Conservation (phyloP, 2,888 invertebrate species). For the Gastrophysa polygoni region DNA sequence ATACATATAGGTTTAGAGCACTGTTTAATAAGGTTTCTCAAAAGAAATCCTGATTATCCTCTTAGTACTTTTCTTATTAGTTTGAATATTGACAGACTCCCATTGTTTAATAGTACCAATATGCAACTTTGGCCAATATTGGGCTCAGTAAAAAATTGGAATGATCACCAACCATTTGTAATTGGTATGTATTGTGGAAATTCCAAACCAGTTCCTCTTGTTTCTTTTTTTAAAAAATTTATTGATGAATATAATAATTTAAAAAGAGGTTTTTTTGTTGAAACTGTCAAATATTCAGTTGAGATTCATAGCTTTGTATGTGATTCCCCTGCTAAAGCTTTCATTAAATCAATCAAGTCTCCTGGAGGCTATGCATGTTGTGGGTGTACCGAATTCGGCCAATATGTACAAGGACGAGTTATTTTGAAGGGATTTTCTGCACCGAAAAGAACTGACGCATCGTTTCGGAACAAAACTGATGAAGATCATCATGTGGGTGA, state of each 20-base stretch:
- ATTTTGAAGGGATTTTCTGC: no score
- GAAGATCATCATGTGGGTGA: conserved; percentile 22
- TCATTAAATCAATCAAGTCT: conserved; percentile 22
- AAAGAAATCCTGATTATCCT: conserved; percentile 6
- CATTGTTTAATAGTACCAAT: conserved; percentile 20
- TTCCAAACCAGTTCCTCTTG: conserved; percentile 21
- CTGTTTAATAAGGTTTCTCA: not conserved
- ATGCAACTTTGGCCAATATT: conserved; percentile 24
- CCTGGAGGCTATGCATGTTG: conserved; percentile 27
- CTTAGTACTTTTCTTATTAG: conserved; percentile 1
- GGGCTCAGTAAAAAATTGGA: conserved; percentile 20
- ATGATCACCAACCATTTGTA: conserved; percentile 18
- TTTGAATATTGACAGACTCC: conserved; percentile 30
- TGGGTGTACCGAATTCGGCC: conserved; percentile 15
- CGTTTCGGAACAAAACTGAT: conserved; percentile 25
- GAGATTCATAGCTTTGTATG: conserved; percentile 21
- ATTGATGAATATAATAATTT: conserved; percentile 17
- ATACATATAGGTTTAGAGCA: conserved; percentile 1
- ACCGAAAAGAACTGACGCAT: conserved; percentile 21
- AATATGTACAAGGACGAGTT: no score
- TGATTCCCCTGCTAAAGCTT: conserved; percentile 26
- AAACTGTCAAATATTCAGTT: conserved; percentile 11
- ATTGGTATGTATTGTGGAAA: conserved; percentile 26
- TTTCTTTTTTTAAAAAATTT: conserved; percentile 19
- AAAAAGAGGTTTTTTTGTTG: conserved; percentile 15